These are phyloP conservation scores for Heliconius hermathena DNA, from an alignment of 1,140 invertebrate genomes.

Conservation along the genomic window DNA sequence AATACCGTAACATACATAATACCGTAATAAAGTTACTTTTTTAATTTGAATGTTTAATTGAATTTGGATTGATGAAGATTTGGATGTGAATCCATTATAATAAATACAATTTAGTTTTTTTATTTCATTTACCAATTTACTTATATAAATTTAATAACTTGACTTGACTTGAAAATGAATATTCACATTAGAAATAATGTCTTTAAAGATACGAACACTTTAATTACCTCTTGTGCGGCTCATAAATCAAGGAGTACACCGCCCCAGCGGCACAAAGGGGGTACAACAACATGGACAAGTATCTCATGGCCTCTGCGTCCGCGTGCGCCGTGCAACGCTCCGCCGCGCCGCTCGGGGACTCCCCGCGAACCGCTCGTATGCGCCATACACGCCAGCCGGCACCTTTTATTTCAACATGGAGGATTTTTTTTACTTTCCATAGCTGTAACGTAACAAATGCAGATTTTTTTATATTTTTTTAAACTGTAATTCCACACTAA, in stretches of 20 bases:
- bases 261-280: constrained; percentile 94
- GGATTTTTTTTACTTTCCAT: constrained; percentile 97
- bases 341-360: constrained; percentile 76
- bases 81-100: too few species aligned
- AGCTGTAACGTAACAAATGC: constrained; percentile 82
- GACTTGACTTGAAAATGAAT: too few species aligned
- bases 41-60: too few species aligned
- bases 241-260: constrained; percentile 95
- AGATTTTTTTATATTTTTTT: background rate
- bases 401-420: constrained; percentile 87
- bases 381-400: constrained; percentile 68
- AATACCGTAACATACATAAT: too few species aligned
- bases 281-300: constrained; percentile 95
- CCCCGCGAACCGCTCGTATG: constrained; percentile 71
- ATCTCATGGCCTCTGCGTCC: constrained; percentile 95
- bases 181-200: too few species aligned
- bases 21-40: too few species aligned
- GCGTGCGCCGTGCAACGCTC: constrained; percentile 92
- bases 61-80: too few species aligned
- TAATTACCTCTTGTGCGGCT: constrained; percentile 92
- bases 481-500: background rate
- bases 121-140: too few species aligned
- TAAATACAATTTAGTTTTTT: too few species aligned
- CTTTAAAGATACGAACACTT: too few species aligned
- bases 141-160: too few species aligned